Conservation (phyloP, 2,113 vertebrate genomes). For the Cairina moschata region DNA sequence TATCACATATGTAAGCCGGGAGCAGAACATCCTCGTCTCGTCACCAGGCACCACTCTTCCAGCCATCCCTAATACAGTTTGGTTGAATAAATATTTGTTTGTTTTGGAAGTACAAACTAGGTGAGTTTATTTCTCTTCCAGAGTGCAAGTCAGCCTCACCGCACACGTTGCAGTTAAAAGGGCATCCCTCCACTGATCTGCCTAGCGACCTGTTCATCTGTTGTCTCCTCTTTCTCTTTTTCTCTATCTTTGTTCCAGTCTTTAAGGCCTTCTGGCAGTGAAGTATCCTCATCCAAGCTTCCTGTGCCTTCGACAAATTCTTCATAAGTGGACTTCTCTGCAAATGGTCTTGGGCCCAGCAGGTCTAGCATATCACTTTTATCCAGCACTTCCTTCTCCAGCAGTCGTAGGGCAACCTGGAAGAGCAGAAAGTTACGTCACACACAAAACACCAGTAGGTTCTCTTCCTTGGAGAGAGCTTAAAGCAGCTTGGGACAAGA, state of each 20-base stretch:
- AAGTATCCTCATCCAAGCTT: conserved; percentile 92
- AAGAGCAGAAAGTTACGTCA: background rate
- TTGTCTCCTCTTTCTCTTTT: conserved; percentile 82
- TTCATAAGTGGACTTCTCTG: conserved; percentile 95
- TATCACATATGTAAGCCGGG: background rate
- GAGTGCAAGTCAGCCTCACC: conserved; percentile 20
- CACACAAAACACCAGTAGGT: background rate
- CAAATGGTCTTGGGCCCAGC: conserved; percentile 90
- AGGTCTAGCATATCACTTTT: conserved; percentile 95
- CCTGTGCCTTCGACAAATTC: conserved; percentile 98
- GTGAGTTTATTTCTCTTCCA: conserved; percentile 7
- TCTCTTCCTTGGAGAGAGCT: background rate
- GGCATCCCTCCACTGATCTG: conserved; percentile 85
- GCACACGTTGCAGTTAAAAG: conserved; percentile 71
- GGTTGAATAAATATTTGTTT: conserved; percentile 48
- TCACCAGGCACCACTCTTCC: conserved; percentile 1
- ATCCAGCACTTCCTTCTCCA: conserved; percentile 95
- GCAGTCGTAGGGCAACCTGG: conserved; percentile 91
- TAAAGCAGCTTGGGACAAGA: background rate
- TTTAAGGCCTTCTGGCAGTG: conserved; percentile 93
- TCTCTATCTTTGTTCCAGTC: conserved; percentile 95
- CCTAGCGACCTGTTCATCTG: conserved; percentile 82
- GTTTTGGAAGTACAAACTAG: conserved; percentile 25
- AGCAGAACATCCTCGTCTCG: conserved; percentile 10
- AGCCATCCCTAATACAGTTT: conserved; percentile 33